Conservation (phyloP, 2,797 vertebrate species). For the Ambastaia sidthimunki region DNA sequence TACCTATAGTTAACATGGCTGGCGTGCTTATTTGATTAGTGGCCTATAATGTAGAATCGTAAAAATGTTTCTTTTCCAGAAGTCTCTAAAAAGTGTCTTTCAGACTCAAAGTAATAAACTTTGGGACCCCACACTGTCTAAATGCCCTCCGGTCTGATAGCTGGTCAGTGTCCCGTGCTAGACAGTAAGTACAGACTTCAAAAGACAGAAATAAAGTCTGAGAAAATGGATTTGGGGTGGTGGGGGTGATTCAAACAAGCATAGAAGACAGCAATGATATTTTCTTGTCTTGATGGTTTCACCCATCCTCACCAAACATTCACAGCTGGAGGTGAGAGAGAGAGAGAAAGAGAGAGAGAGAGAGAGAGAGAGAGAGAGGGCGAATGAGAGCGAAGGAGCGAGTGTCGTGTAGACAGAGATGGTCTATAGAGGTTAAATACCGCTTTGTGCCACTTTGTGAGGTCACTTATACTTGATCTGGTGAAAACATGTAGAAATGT, state of each 20-base stretch:
- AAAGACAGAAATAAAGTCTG: slow-evolving; percentile 27
- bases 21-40: too few species aligned
- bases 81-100: too few species aligned
- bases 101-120: too few species aligned
- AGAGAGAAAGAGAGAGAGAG: slow-evolving; percentile 24
- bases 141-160: neutral
- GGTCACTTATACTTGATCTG: slow-evolving; percentile 57
- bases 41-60: neutral
- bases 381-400: slow-evolving; percentile 20
- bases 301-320: slow-evolving; percentile 33
- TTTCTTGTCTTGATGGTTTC: slow-evolving; percentile 57
- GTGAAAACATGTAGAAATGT: slow-evolving; percentile 58
- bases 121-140: neutral
- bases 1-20: too few species aligned
- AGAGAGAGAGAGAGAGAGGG: slow-evolving; percentile 28
- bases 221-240: slow-evolving; percentile 16
- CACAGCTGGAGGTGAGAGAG: slow-evolving; percentile 40
- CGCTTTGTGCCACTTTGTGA: slow-evolving; percentile 56
- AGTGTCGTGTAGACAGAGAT: slow-evolving; percentile 32
- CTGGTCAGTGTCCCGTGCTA: neutral
- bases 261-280: slow-evolving; percentile 38
- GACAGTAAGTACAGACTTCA: neutral
- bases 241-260: slow-evolving; percentile 21
- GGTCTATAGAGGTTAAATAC: slow-evolving; percentile 54
- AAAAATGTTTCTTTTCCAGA: neutral